Evolutionary conservation across 2,113 vertebrate genomes (phyloP).

Genomic region (Mohoua ochrocephala): DNA sequence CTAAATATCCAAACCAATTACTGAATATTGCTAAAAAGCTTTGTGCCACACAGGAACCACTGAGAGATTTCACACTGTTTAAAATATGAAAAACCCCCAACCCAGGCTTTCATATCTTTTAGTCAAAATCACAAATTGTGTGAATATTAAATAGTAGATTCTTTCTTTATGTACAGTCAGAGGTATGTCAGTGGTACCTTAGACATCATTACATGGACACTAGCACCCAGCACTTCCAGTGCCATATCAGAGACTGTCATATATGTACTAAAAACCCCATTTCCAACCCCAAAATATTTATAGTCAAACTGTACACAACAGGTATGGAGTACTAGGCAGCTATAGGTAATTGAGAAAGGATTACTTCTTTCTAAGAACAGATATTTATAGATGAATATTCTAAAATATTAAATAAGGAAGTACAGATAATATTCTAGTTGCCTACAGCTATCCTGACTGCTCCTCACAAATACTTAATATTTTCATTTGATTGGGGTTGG

Average conservation of each 20-base stretch:
- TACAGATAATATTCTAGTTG: background rate
- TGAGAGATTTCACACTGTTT: background rate
- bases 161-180: background rate
- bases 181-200: background rate
- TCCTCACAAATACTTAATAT: background rate
- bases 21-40: background rate
- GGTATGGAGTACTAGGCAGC: background rate
- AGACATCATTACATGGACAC: background rate
- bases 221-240: background rate
- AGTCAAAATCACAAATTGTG: background rate
- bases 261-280: background rate
- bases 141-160: background rate
- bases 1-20: background rate
- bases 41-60: fast-evolving
- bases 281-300: background rate
- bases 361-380: background rate
- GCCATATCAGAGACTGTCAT: background rate
- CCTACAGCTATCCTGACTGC: background rate
- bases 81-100: background rate
- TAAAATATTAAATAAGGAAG: background rate
- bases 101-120: background rate
- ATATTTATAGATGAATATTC: background rate
- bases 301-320: background rate
- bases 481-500: background rate
- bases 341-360: background rate